Evolutionary conservation across 2,113 vertebrate species (phyloP), one percentile per base, ranked within the genome.

Genomic region (Oceanites oceanicus): DNA sequence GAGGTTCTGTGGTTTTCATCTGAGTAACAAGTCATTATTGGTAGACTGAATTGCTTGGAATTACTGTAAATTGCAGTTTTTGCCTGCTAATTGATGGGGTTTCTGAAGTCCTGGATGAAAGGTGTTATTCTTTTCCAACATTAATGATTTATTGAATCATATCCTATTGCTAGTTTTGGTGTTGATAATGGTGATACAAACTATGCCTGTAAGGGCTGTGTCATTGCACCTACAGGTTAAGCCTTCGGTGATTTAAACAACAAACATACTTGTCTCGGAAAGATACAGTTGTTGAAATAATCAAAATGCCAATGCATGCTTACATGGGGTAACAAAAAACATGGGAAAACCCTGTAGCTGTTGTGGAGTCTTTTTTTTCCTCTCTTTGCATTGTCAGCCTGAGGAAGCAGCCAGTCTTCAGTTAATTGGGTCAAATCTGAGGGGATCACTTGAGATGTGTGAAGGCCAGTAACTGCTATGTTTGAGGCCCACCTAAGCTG

Each of bases 21-120:
- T 49, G 72, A 88, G 45, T 86, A 87, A 85, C 47, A 90, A 94
- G 65, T 75, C 90, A 82, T 83, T 94, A 91, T n/a, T 95, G 55
- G 50, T 83, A 58, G 67, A 73, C 58, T 83, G 84, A 92, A 81
- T 49, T 91, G 86, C 78, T 42, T 95, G 42, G 53, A 68, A 94
- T 96, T 88, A 73, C 87, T 97, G 89, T 87, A 86, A 96, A 96
- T 83, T 59, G 72, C 56, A 76, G 65, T 44, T 22, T 79, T 89
- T 92, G 45, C 44, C 53, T 84, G 75, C 55, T 94, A 90, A 86
- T 40, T 71, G 59, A 71, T 76, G 55, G 56, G 73, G 68, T 67
- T 95, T 72, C 84, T 77, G 44, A 93, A 93, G 72, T 45, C 87
- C 74, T 86, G 49, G 65, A 62, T 77, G 63, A 72, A 85, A 87